Evolutionary conservation across 2,113 vertebrate genomes (phyloP).

Genomic region (Chlamydotis undulata): DNA sequence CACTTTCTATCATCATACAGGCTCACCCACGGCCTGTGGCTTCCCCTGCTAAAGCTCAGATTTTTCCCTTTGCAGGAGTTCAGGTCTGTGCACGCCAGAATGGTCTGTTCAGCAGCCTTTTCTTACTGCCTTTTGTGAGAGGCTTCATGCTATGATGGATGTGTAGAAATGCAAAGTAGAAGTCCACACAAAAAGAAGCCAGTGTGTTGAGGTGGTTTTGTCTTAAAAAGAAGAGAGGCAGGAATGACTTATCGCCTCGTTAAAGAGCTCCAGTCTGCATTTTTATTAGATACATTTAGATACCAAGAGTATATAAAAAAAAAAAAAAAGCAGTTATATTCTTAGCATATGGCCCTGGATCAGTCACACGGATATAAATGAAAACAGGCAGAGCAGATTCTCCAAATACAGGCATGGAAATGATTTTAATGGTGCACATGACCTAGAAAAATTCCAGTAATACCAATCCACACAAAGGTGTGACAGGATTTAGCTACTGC

Average conservation of each 20-base stretch:
- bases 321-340: not conserved
- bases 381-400: not conserved
- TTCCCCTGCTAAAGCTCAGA: not conserved
- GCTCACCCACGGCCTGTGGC: not conserved
- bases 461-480: not conserved
- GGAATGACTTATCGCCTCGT: conserved; percentile 6
- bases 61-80: not conserved
- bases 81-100: not conserved
- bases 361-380: not conserved
- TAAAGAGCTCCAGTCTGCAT: conserved; percentile 27
- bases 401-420: not conserved
- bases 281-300: conserved; percentile 37
- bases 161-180: conserved; percentile 51
- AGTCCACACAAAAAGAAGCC: not conserved
- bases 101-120: not conserved
- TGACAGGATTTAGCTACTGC: not conserved
- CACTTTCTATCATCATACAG: not conserved
- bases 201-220: conserved; percentile 26
- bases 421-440: not conserved
- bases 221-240: not conserved
- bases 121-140: conserved; percentile 37
- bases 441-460: not conserved
- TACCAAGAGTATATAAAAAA: not conserved
- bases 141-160: conserved; percentile 10
- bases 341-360: not conserved